Base-by-base conservation (phyloP, 2,797 vertebrate species). In the Arrhamphus sclerolepis region DNA sequence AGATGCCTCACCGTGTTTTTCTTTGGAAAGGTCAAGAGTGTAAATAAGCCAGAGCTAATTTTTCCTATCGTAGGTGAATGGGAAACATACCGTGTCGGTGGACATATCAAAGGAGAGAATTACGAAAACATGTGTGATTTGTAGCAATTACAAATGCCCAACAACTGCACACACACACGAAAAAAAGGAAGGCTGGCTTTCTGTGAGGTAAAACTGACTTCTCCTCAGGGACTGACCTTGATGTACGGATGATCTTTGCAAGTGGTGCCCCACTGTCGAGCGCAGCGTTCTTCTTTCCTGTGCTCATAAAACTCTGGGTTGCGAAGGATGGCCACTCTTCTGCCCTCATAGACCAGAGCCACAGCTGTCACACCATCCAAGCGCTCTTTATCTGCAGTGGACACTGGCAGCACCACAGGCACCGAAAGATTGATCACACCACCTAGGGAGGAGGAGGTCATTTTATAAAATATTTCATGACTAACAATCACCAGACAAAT, bases 211-310 rank as follows among this genome's bases (percentile, higher is more conserved):
- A 39, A 38, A 52, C 19, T 14, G 1, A 29, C 11, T 21, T 21
- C 7, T 40, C 42, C 5, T 56, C 43, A 31, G 31, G 20, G 42
- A 43, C 41, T 43, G 17, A 43, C 98, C 95, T 99, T 99, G 82
- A 99, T 98, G 78, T 98, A 98, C 0, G 98, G 98, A 79, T 99
- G 98, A n/a, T 95, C 95, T 82, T 95, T 96, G 92, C 97, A 98
- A 0, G 93, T 95, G 0, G 97, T 98, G 46, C 98, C 98, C 97
- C 97, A 99, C 46, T 98, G 97, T 41, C 97, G 91, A 47, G 98
- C 96, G 53, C 96, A 98, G 19, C 97, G 96, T 21, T 99, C 98
- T 73, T 99, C 98, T 69, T 99, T 99, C 77, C 97, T 91, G 72
- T 99, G 97, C 59, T 96, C 95, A 0, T 95, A 99, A 81, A 99